Evolutionary conservation across 1,140 invertebrate species (phyloP), one percentile per base, ranked within the genome.

Genomic region (Diachasmimorpha longicaudata): DNA sequence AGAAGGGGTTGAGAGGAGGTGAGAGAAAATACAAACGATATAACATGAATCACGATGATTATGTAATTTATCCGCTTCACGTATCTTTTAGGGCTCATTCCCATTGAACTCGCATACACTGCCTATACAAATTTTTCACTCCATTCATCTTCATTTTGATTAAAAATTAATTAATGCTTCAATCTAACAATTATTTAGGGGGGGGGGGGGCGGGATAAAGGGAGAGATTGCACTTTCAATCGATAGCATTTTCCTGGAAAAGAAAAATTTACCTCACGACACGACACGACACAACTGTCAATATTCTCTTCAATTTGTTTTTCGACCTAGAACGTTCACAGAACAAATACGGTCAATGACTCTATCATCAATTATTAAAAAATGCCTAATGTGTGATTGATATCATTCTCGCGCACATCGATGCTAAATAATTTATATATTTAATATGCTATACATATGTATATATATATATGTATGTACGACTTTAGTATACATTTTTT

Each of bases 41-140:
- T 88, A 87, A 88, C 86, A 85, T 85, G 83, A 84, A 88, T 87
- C 87, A 86, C 86, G 86, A 88, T 88, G 83, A 86, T 85, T 85
- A 83, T 83, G 87, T 86, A 83, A 82, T 82, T 63, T 31, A 23
- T 63, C 19, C 48, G 19, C 31, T 63, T 23, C 21, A 25, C 9
- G 31, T 31, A 31, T 74, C 37, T 77, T 70, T 67, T 76, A 44
- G 69, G 52, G 14, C 70, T 44, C 37, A 37, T 39, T 48, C 46
- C 8, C 44, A 58, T 21, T 76, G 39, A 42, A 52, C 6, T 77
- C 31, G 39, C 79, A 81, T 81, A 79, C 75, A 70, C 46, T 75
- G 68, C 71, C 72, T 79, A 10, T 23, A 78, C 71, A 39, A 25
- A 39, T 80, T 77, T 73, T 70, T 69, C 74, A 39, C 76, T 79